Evolutionary conservation across 1,140 invertebrate species (phyloP), one percentile per base, ranked within the genome.

Genomic region (Campoletis sonorensis): DNA sequence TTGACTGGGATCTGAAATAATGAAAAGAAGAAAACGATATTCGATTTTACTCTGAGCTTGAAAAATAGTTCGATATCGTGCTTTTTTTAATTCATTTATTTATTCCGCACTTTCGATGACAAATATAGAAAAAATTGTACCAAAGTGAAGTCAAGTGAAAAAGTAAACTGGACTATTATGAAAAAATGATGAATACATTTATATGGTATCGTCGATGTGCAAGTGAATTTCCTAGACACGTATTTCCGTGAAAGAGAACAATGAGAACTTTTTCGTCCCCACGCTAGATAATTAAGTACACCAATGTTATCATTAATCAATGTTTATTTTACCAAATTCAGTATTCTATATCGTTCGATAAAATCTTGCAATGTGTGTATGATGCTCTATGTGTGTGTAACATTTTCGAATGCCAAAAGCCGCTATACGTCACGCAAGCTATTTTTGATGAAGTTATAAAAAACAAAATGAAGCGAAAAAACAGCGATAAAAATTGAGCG

Each of bases 1-100:
- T 84, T 91, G 90, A 86, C 88, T 91, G 76, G 91, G 90, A 90
- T 92, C 91, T 92, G 88, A 70, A 92, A 92, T 83, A 76, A 79
- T 79, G 30, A 73, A 82, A 77, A 61, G 83, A 23, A 49, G 5
- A 68, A 72, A 79, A 58, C 3, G 30, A 58, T 45, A 67, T 68
- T 45, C 0, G 11, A n/a, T n/a, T 76, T 76, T 51, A 27, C 11
- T 18, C 15, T 64, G 21, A 76, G 49, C 8, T 45, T 45, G 3
- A 45, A 45, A 45, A 45, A 45, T 45, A 10, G 8, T 45, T 13
- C 5, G 13, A 45, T 45, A 11, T 23, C 18, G 13, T 58, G 54
- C 5, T n/a, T 21, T 21, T 58, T 58, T 58, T 58, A 2, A 2
- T 58, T 18, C 18, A 10, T 5, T 58, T 58, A 21, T 58, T 58